phyloP scores from a whole-genome alignment of 1,140 invertebrate genomes.

The Nasonia vitripennis region DNA sequence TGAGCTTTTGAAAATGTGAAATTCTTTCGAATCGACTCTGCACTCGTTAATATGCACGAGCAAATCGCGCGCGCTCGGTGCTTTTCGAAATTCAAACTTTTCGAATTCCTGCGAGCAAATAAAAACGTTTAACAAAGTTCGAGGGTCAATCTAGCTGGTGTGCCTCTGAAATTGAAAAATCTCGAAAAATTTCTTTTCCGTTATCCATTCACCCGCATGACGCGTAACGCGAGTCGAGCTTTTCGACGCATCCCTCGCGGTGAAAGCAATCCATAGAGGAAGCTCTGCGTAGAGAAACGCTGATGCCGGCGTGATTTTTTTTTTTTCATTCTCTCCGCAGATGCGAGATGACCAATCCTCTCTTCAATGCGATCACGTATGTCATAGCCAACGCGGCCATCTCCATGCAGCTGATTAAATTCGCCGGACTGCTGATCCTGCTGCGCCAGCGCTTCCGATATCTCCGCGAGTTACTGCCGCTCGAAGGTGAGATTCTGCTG shows the following conservation, averaged over 20 bases:
- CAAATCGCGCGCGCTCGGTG: no score
- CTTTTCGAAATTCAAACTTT: conserved; percentile 6
- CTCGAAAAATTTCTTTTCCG: neutral
- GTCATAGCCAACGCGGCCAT: conserved; percentile 52
- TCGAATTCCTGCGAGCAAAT: neutral
- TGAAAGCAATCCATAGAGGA: neutral
- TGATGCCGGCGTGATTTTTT: neutral
- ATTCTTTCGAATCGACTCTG: no score
- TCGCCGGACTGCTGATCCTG: conserved; percentile 48
- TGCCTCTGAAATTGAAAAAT: no score
- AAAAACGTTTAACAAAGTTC: neutral
- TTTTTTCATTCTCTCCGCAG: conserved; percentile 19
- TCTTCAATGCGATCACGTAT: conserved; percentile 55
- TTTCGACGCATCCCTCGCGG: neutral
- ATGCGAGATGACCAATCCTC: neutral
- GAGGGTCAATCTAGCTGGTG: neutral
- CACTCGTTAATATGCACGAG: no score
- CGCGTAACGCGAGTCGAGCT: neutral
- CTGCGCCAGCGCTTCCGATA: no score
- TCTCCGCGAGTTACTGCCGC: no score
- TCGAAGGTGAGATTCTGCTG: no score
- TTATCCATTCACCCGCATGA: neutral
- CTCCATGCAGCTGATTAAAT: conserved; percentile 57
- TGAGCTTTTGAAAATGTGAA: no score
- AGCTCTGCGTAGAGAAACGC: neutral